These are phyloP conservation scores for Drosophila leonis DNA, from an alignment of 2,888 invertebrate genomes.

Conservation along the genomic window DNA sequence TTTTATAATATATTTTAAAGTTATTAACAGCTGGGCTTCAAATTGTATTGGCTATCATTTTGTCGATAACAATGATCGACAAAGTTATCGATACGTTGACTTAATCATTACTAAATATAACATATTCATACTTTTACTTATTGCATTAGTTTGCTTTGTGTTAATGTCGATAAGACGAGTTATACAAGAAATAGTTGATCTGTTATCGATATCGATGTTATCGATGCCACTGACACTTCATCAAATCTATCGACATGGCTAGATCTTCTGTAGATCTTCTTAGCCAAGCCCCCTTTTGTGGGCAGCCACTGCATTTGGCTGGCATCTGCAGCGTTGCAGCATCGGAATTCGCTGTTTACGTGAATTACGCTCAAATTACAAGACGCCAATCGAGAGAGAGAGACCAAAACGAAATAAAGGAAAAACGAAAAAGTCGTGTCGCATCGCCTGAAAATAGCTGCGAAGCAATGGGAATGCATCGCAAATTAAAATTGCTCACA, in stretches of 20 bases:
- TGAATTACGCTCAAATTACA: conserved; percentile 82
- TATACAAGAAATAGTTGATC: no score
- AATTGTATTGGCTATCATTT: no score
- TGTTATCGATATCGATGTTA: neutral
- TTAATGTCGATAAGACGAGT: neutral
- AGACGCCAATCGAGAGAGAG: conserved; percentile 43
- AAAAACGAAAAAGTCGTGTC: conserved; percentile 14
- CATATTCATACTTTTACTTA: no score
- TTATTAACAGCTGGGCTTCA: no score
- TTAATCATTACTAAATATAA: no score
- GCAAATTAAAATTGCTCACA: conserved; percentile 81
- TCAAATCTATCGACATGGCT: neutral
- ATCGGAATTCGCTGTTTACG: conserved; percentile 78
- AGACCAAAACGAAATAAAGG: conserved; percentile 3
- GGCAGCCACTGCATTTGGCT: conserved; percentile 35
- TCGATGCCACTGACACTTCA: neutral
- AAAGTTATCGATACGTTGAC: no score
- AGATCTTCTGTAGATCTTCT: no score
- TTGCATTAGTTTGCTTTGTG: neutral
- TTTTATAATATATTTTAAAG: no score
- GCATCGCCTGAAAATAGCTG: conserved; percentile 76
- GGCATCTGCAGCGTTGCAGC: conserved; percentile 37
- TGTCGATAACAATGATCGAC: no score
- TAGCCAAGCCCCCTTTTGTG: neutral
- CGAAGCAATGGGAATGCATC: conserved; percentile 73